Evolutionary conservation across 2,888 invertebrate species (phyloP).

Genomic region (Brassicogethes aeneus): DNA sequence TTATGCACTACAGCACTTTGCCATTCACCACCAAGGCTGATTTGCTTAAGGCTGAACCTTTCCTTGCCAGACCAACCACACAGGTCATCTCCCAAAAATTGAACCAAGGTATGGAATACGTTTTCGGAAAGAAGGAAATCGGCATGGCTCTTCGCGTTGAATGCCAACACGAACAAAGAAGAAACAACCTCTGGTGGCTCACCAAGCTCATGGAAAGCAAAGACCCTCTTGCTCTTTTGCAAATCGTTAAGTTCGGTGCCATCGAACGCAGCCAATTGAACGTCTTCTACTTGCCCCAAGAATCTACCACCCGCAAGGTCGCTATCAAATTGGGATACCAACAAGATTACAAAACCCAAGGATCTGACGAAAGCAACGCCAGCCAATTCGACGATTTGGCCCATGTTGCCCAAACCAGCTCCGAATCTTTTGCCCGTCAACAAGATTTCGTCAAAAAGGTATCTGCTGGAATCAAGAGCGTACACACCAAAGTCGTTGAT

Average conservation of each 20-base stretch:
- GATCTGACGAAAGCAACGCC: conserved; percentile 13
- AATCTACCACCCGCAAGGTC: conserved; percentile 17
- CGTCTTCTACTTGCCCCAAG: conserved; percentile 36
- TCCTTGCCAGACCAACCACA: conserved; percentile 3
- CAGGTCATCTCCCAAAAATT: background rate
- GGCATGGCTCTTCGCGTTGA: conserved; percentile 48
- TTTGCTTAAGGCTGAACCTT: conserved; percentile 45
- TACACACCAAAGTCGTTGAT: conserved; percentile 46
- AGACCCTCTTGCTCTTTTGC: conserved; percentile 22
- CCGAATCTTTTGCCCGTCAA: conserved; percentile 44
- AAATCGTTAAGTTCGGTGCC: background rate
- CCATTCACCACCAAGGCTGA: conserved; percentile 53
- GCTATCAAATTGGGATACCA: conserved; percentile 17
- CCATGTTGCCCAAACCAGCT: conserved; percentile 26
- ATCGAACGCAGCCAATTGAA: conserved; percentile 37
- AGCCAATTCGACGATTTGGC: conserved; percentile 15
- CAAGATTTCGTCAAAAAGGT: conserved; percentile 47
- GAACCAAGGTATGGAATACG: conserved; percentile 22
- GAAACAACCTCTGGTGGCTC: conserved; percentile 36
- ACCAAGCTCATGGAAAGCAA: conserved; percentile 26
- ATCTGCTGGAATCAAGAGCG: conserved; percentile 46
- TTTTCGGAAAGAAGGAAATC: conserved; percentile 42
- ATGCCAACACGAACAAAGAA: conserved; percentile 46
- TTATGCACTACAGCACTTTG: conserved; percentile 50
- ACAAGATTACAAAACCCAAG: conserved; percentile 16